Conservation (phyloP, 2,888 invertebrate genomes). For the Pristionchus entomophagus region DNA sequence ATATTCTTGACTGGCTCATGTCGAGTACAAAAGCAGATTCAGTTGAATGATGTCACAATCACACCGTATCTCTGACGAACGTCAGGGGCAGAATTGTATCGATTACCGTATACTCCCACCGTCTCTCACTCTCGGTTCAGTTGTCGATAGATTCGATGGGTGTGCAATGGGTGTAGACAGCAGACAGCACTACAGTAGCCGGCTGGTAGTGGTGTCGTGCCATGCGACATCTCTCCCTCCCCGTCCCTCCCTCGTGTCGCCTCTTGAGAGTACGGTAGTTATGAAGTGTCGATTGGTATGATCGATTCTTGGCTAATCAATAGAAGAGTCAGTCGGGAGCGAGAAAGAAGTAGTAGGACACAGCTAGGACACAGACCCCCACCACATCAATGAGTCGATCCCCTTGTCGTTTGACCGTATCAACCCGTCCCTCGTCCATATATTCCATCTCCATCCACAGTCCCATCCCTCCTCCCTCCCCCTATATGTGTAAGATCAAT, state of each 20-base stretch:
- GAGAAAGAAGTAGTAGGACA: constrained; percentile 13
- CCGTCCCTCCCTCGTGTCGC: constrained; percentile 5
- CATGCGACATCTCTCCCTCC: background rate
- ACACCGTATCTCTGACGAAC: constrained; percentile 23
- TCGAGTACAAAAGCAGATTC: constrained; percentile 24
- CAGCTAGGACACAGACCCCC: background rate
- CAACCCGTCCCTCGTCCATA: background rate
- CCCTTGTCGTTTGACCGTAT: background rate
- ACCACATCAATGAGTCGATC: background rate
- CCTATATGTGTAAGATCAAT: constrained; percentile 16
- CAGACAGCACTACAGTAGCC: background rate
- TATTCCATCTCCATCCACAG: background rate
- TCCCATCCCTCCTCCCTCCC: background rate
- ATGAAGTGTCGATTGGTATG: constrained; percentile 13
- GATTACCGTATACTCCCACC: constrained; percentile 29
- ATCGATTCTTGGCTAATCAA: constrained; percentile 4
- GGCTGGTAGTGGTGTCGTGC: background rate
- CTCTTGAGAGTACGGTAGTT: constrained; percentile 1
- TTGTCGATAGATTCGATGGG: constrained; percentile 31
- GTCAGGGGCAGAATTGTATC: constrained; percentile 7
- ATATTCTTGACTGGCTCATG: background rate
- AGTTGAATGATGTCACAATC: constrained; percentile 20
- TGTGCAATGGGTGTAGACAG: background rate
- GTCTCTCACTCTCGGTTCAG: constrained; percentile 33
- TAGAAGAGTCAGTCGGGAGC: no score